Evolutionary conservation across 2,797 vertebrate genomes (phyloP), one percentile per base, ranked within the genome.

Genomic region (Eurystomus glaucurus): DNA sequence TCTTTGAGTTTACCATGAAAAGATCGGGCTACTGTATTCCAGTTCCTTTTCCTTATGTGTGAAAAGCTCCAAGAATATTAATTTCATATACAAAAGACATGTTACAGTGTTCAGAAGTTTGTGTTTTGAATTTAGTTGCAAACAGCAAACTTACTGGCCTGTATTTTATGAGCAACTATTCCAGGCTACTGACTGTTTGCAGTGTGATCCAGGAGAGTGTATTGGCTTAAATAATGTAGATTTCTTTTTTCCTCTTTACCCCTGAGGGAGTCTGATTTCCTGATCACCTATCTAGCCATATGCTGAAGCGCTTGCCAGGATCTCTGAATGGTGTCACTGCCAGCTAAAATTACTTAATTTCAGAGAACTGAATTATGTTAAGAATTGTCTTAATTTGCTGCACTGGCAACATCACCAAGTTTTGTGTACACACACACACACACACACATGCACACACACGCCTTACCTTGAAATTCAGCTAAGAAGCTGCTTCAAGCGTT

Each of bases 271-370:
- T 90, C 97, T 52, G 70, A 91, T 98, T 96, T 97, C 96, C 88
- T 96, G 90, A 93, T 94, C 74, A 88, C 87, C 95, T 97, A 84
- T 93, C 93, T 88, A 76, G 85, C 93, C 95, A 82, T 88, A 68
- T 75, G 84, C 87, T n/a, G 0, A n/a, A 70, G 90, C 88, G 88
- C 74, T 92, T 93, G 95, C 96, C 89, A 83, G 85, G 78, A 94
- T 19, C 85, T 51, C 41, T 0, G 14, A 93, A 69, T 75, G 46
- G 62, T 94, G 93, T 97, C 94, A 95, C 68, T 82, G 95, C 92
- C 83, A 97, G 91, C 89, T 98, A 93, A 91, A 89, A 90, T 97
- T 96, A 97, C 97, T 92, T 85, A 85, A 61, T 77, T 90, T 87
- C 72, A 65, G 92, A 85, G 83, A 97, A 77, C 69, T 35, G 26